Conservation (phyloP, 2,797 vertebrate species). For the Buceros bicornis region DNA sequence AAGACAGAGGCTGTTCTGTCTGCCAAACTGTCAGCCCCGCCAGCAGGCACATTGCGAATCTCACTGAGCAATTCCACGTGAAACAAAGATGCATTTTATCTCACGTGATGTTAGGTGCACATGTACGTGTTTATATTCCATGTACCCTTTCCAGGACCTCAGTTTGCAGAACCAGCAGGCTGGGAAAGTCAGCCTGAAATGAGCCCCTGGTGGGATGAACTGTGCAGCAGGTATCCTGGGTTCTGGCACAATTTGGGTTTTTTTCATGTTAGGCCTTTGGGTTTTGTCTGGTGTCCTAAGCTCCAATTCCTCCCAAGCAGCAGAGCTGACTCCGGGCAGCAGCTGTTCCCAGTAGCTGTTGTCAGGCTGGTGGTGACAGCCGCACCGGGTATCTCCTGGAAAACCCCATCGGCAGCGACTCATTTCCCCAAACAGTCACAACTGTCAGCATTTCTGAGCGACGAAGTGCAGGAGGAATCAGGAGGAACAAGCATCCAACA, state of each 20-base stretch:
- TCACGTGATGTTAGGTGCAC: rapidly evolving
- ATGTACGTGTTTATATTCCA: not conserved
- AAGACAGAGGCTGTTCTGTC: not conserved
- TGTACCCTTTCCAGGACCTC: not conserved
- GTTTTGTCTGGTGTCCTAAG: not conserved
- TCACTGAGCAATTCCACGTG: not conserved
- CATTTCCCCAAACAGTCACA: not conserved
- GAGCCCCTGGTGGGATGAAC: not conserved
- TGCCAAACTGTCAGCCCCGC: not conserved
- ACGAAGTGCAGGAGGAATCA: not conserved
- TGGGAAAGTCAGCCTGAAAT: not conserved
- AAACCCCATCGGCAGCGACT: not conserved
- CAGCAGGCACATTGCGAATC: not conserved
- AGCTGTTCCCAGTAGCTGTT: not conserved
- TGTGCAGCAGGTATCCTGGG: not conserved
- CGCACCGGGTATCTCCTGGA: not conserved
- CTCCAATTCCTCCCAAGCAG: not conserved
- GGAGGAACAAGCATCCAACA: not conserved
- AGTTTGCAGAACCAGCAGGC: not conserved
- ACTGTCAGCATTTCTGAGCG: not conserved
- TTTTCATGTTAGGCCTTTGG: not conserved
- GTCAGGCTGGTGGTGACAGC: not conserved
- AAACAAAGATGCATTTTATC: not conserved
- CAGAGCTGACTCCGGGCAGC: rapidly evolving
- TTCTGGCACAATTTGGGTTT: not conserved